phyloP scores from a whole-genome alignment of 2,888 invertebrate genomes.

The Malthinus seriepunctatus region DNA sequence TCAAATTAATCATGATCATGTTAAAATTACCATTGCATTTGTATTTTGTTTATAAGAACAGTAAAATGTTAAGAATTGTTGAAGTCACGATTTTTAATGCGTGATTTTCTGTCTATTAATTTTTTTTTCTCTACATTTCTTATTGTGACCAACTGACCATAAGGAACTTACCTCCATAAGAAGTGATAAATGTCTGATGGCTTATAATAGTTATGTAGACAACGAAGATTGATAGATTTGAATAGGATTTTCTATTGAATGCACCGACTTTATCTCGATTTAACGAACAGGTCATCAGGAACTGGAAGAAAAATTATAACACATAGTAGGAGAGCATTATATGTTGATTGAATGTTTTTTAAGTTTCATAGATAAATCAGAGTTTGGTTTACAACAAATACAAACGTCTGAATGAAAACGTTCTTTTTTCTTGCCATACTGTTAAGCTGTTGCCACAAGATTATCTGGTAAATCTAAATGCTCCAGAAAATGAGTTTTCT shows the following conservation, averaged over 20 bases:
- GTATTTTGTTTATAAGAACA: no score
- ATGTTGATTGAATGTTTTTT: slow-evolving; percentile 3
- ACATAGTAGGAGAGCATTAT: slow-evolving; percentile 9
- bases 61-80: background rate
- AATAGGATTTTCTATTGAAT: slow-evolving; percentile 15
- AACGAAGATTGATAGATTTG: slow-evolving; percentile 40
- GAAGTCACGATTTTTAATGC: slow-evolving; percentile 15
- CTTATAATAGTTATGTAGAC: slow-evolving; percentile 36
- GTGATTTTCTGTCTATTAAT: slow-evolving; percentile 11
- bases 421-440: no score
- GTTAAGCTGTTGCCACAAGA: no score
- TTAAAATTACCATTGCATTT: background rate
- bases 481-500: no score
- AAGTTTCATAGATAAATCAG: background rate
- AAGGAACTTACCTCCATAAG: slow-evolving; percentile 37
- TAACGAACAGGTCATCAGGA: slow-evolving; percentile 11
- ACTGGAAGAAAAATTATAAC: slow-evolving; percentile 10
- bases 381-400: no score
- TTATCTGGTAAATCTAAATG: no score
- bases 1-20: background rate
- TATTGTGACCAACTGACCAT: slow-evolving; percentile 43
- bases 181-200: slow-evolving; percentile 40
- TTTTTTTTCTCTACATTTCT: slow-evolving; percentile 29
- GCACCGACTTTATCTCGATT: slow-evolving; percentile 17
- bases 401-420: no score